These are phyloP conservation scores for Falco cherrug DNA, from an alignment of 2,797 vertebrate genomes.

Conservation along the genomic window DNA sequence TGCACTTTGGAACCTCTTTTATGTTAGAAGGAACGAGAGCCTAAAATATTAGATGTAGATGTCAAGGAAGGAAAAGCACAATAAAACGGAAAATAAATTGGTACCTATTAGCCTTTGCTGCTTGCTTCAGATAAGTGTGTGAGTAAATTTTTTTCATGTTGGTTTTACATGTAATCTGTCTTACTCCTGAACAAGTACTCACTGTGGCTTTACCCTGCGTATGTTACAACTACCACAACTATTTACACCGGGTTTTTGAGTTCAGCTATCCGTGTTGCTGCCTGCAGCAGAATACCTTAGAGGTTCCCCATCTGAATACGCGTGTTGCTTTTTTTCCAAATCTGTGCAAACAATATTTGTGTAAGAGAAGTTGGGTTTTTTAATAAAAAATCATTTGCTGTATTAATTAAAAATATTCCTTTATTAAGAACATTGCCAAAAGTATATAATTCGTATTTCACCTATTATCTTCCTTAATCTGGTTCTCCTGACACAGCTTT, in stretches of 20 bases:
- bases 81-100: neutral
- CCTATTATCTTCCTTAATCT: constrained; percentile 23
- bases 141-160: neutral
- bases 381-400: neutral
- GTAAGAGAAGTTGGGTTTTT: neutral
- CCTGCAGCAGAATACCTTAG: neutral
- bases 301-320: neutral
- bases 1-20: neutral
- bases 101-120: neutral
- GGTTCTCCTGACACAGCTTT: constrained; percentile 14
- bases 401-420: neutral
- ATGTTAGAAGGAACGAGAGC: neutral
- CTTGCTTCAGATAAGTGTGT: neutral
- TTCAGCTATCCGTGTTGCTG: neutral
- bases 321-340: neutral
- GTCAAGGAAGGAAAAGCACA: neutral
- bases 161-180: neutral
- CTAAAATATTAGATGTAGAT: neutral
- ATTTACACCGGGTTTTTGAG: neutral
- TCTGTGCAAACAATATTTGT: neutral
- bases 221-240: neutral
- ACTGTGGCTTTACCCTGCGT: neutral
- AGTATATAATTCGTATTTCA: constrained; percentile 33
- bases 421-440: constrained; percentile 8
- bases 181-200: neutral